A percentile compares a stretch with the other conserved stretches of the same genome.
Evolutionary conservation across 2,797 vertebrate genomes (phyloP).

Genomic region (Falco novaeseelandiae): DNA sequence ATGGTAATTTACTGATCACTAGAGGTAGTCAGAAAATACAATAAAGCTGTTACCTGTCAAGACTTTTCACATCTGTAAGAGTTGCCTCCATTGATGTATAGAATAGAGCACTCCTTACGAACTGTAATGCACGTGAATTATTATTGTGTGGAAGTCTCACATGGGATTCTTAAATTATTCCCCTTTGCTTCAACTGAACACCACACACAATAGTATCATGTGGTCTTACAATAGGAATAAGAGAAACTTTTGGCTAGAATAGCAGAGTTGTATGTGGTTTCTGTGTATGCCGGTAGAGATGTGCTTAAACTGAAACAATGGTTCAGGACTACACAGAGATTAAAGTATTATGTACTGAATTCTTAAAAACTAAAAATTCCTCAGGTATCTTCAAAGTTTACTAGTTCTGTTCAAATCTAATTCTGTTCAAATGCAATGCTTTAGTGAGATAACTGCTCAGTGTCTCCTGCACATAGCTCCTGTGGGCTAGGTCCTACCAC

Average conservation of each 20-base stretch:
- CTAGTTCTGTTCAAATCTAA: neutral
- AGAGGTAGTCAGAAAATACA: neutral
- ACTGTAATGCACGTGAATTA: neutral
- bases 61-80: neutral
- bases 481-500: neutral
- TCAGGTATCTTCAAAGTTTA: neutral
- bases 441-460: neutral
- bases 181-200: neutral
- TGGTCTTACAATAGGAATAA: neutral
- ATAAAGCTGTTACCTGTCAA: neutral
- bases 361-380: neutral
- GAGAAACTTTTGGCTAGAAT: neutral
- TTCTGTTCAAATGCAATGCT: neutral
- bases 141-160: neutral
- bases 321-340: neutral
- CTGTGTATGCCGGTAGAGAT: accelerated
- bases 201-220: neutral
- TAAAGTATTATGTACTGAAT: neutral
- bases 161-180: neutral
- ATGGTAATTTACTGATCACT: neutral
- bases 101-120: neutral
- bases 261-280: neutral
- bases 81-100: neutral
- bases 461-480: neutral
- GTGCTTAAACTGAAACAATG: neutral